A percentile compares a stretch with the other conserved stretches of the same genome.
Evolutionary conservation across 2,888 invertebrate genomes (phyloP).

Genomic region (Willowsia nigromaculata): DNA sequence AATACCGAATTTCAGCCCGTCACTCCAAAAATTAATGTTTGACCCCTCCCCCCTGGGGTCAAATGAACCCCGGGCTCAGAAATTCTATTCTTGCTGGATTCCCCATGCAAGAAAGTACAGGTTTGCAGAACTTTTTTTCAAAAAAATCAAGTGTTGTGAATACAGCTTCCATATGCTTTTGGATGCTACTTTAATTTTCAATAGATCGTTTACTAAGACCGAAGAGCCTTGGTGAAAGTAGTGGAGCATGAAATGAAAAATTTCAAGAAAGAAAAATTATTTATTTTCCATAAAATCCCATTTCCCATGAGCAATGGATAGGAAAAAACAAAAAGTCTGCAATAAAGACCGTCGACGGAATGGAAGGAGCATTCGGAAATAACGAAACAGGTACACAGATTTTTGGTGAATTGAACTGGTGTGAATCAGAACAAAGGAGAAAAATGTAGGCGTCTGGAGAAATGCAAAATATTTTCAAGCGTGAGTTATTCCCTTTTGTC

Average conservation of each 20-base stretch:
- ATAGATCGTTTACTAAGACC: too few species aligned
- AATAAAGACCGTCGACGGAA: neutral
- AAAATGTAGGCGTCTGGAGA: neutral
- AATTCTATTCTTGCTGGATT: too few species aligned
- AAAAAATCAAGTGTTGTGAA: too few species aligned
- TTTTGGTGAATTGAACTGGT: neutral
- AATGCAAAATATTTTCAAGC: conserved; percentile 15
- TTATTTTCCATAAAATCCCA: conserved; percentile 3
- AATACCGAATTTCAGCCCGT: too few species aligned
- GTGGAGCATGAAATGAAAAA: neutral
- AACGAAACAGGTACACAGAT: neutral
- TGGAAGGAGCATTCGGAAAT: neutral
- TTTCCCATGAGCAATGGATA: conserved; percentile 35
- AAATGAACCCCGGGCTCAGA: too few species aligned
- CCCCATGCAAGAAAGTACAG: too few species aligned
- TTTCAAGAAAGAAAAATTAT: neutral
- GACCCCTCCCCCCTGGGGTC: too few species aligned
- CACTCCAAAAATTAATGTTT: too few species aligned
- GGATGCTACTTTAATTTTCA: too few species aligned
- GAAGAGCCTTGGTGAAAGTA: too few species aligned
- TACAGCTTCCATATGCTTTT: too few species aligned
- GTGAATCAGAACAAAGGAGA: conserved; percentile 19
- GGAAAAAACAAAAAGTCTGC: neutral
- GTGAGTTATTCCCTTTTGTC: neutral
- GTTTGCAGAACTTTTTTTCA: too few species aligned